Conservation (phyloP, 2,888 invertebrate species). For the Ellobium chinense region DNA sequence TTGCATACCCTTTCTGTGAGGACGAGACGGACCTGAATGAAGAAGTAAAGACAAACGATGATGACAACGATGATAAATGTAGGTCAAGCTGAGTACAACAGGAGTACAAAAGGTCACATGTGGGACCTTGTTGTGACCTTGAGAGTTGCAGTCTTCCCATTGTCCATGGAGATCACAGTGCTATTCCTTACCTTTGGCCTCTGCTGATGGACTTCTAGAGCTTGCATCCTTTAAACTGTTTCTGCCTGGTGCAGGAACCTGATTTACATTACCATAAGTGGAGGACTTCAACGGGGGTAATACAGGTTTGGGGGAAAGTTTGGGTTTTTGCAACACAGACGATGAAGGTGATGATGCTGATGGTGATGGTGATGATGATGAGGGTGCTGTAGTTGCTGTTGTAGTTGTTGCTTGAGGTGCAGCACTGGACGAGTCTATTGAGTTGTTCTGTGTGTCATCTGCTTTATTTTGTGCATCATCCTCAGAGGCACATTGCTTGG, state of each 20-base stretch:
- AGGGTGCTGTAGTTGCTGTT: neutral
- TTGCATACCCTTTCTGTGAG: no score
- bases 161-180: neutral
- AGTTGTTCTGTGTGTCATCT: slow-evolving; percentile 7
- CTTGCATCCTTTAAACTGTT: slow-evolving; percentile 17
- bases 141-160: neutral
- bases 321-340: slow-evolving; percentile 19
- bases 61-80: no score
- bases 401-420: neutral
- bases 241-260: neutral
- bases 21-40: no score
- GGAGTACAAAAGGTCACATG: neutral
- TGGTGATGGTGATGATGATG: slow-evolving; percentile 5
- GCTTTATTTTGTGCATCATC: slow-evolving; percentile 23
- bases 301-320: slow-evolving; percentile 25
- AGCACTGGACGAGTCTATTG: neutral
- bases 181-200: slow-evolving; percentile 33
- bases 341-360: neutral
- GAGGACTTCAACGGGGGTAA: slow-evolving; percentile 18
- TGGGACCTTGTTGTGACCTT: neutral
- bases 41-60: no score
- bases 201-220: neutral
- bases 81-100: no score
- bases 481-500: slow-evolving; percentile 29
- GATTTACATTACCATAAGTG: no score